Base-by-base conservation (phyloP, 2,113 vertebrate genomes). In the Acrocephalus kingi region DNA sequence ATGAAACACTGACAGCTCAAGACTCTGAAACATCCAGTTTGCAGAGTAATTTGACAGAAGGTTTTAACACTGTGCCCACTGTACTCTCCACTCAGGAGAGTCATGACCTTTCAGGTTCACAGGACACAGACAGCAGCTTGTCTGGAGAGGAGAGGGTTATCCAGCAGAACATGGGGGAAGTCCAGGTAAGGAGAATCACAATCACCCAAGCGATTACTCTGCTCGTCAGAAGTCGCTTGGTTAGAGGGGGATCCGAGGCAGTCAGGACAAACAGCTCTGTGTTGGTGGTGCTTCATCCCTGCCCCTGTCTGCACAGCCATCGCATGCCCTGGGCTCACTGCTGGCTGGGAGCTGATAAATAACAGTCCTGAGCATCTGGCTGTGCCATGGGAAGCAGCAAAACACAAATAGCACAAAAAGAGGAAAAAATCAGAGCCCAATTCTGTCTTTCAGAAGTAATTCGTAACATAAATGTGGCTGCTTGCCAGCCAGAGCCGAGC, bases 1-100 rank as follows among this genome's bases (percentile, higher is more conserved):
- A 35, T 87, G 33, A 91, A 96, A 33, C 39, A 51, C 16, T 67
- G 89, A 82, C 80, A 92, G 77, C 77, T 91, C 80, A 91, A 87
- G 62, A 90, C 54, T 84, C 61, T 37, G 77, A 84, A 81, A 30
- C 41, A 37, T 68, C 28, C 76, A 62, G 35, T 68, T 86, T 81
- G 62, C 62, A 48, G 52, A 49, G 69, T 56, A 81, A 75, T 92
- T 77, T 69, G 94, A 84, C 64, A 89, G 83, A 58, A 90, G 86
- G 37, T 48, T 94, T 81, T 92, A 73, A 87, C 63, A 77, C 71
- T 6, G 3, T 52, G 49, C 71, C 67, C 37, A 6, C 67, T 61
- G 84, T 51, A 72, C 63, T 73, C 25, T 7, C 58, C 41, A 11
- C 74, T 59, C 66, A 88, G 88, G 67, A 90, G 75, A 92, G 90